Percentiles rank a stretch among this genome's conserved stretches.
phyloP scores from a whole-genome alignment of 2,888 invertebrate genomes.

The Exocentrus adspersus region DNA sequence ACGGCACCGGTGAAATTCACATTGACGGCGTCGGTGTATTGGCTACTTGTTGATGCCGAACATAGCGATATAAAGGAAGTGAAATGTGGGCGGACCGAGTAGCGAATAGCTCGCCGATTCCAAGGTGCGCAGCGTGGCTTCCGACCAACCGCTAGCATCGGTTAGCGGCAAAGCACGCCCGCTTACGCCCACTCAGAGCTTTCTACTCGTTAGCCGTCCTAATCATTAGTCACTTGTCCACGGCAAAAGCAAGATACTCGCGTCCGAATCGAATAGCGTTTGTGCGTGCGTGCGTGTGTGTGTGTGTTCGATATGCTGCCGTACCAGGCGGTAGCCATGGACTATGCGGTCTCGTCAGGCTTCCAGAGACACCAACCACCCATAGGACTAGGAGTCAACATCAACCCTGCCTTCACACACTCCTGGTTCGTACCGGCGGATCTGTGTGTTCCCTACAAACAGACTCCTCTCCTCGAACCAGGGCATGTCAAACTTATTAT shows the following conservation, averaged over 20 bases:
- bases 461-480: constrained; percentile 87
- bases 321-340: constrained; percentile 90
- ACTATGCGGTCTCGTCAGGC: constrained; percentile 73
- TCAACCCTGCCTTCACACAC: constrained; percentile 87
- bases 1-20: constrained; percentile 35
- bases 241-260: constrained; percentile 43
- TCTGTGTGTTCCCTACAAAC: constrained; percentile 89
- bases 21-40: constrained; percentile 58
- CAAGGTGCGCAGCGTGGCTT: constrained; percentile 58
- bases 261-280: constrained; percentile 11
- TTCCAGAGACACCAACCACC: constrained; percentile 59
- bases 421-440: constrained; percentile 96
- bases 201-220: constrained; percentile 51
- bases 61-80: constrained; percentile 49
- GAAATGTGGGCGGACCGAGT: constrained; percentile 58
- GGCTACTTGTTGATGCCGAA: constrained; percentile 63
- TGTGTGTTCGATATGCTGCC: constrained; percentile 74
- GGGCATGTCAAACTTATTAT: constrained; percentile 81
- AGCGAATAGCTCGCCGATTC: constrained; percentile 60
- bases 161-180: constrained; percentile 52
- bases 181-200: constrained; percentile 57
- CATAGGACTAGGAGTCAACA: constrained; percentile 68
- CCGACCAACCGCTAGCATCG: constrained; percentile 60
- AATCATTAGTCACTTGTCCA: constrained; percentile 55
- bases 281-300: constrained; percentile 21